Evolutionary conservation across 1,140 invertebrate species (phyloP).

Genomic region (Cepaea nemoralis): DNA sequence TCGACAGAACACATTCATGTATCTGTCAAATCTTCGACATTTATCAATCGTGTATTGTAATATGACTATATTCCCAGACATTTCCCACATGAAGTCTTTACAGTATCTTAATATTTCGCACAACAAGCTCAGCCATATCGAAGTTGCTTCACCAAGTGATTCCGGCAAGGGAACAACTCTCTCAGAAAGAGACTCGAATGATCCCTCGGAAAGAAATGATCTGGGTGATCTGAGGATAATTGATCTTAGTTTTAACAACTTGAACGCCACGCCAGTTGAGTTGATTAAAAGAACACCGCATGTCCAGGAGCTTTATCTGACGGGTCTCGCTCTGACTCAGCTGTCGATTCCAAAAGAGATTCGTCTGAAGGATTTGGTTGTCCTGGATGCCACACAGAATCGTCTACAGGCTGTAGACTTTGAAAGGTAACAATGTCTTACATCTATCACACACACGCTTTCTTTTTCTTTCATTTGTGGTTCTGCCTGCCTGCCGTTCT

Average conservation of each 20-base stretch:
- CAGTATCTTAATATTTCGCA: conserved; percentile 5
- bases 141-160: neutral
- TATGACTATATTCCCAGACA: neutral
- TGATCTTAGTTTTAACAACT: conserved; percentile 15
- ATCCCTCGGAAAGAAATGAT: neutral
- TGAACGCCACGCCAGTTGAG: neutral
- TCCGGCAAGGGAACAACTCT: neutral
- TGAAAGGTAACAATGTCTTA: neutral
- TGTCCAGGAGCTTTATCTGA: neutral
- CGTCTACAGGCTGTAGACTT: neutral
- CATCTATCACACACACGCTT: neutral
- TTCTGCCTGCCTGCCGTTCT: too few species aligned
- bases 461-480: neutral
- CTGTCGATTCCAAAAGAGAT: neutral
- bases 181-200: neutral
- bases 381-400: neutral
- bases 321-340: neutral
- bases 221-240: neutral
- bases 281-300: neutral
- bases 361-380: neutral
- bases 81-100: conserved; percentile 1
- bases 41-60: conserved; percentile 1
- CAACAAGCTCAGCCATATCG: neutral
- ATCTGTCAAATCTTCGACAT: neutral
- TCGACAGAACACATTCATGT: neutral